Conservation (phyloP, 2,888 invertebrate genomes). For the Volucella bombylans region DNA sequence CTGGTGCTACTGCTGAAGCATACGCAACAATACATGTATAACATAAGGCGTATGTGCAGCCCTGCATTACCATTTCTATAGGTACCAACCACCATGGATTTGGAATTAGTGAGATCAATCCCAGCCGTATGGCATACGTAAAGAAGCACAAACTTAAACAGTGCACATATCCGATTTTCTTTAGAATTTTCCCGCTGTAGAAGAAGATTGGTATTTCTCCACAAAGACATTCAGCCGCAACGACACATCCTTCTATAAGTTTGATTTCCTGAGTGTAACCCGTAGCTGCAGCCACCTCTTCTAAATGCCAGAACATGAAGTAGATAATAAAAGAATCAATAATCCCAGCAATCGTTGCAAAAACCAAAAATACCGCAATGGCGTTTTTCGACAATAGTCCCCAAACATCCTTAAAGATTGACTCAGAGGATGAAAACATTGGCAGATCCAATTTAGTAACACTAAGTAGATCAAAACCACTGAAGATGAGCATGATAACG, state of each 20-base stretch:
- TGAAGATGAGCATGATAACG: slow-evolving; percentile 86
- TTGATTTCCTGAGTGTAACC: slow-evolving; percentile 87
- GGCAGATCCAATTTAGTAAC: slow-evolving; percentile 87
- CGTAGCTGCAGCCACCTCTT: slow-evolving; percentile 87
- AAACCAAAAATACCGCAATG: slow-evolving; percentile 87
- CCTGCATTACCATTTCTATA: slow-evolving; percentile 91
- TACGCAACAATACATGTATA: slow-evolving; percentile 91
- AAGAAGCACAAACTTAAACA: slow-evolving; percentile 90
- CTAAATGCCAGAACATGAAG: slow-evolving; percentile 92
- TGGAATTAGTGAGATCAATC: slow-evolving; percentile 88
- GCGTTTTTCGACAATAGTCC: slow-evolving; percentile 85
- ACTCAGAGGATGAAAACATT: slow-evolving; percentile 86
- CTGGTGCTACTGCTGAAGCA: slow-evolving; percentile 86
- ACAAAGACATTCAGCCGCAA: slow-evolving; percentile 90
- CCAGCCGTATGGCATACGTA: slow-evolving; percentile 89
- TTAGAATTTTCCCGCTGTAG: slow-evolving; percentile 89
- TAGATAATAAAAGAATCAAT: slow-evolving; percentile 92
- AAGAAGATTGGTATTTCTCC: slow-evolving; percentile 91
- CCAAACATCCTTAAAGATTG: slow-evolving; percentile 87
- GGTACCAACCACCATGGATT: slow-evolving; percentile 92
- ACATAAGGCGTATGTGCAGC: slow-evolving; percentile 93
- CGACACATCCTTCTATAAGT: slow-evolving; percentile 89
- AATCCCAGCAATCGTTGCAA: slow-evolving; percentile 89
- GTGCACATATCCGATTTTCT: slow-evolving; percentile 89
- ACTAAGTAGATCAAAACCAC: slow-evolving; percentile 86